Base-by-base conservation (phyloP, 2,113 vertebrate species). In the Trinectes maculatus region DNA sequence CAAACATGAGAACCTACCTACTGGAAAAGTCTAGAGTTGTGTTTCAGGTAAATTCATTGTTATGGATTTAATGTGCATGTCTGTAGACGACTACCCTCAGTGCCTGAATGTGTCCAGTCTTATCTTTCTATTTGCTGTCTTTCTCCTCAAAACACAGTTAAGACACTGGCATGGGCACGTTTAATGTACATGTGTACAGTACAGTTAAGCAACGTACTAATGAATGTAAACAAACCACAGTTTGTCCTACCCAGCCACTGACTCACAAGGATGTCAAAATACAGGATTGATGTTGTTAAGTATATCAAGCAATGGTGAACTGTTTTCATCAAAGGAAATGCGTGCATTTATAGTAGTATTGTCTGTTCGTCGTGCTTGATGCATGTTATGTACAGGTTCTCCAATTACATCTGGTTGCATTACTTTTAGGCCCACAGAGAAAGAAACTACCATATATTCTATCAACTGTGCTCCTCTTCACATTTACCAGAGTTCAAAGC, bases 361-460 rank as follows among this genome's bases (percentile, higher is more conserved):
- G n/a, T n/a, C 3, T 25, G 2, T 7, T 25, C 13, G 13, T 40
- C 6, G 4, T 29, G 5, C 1, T 21, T 28, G 44, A 19, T 73
- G n/a, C n/a, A n/a, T n/a, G 18, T 29, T 13, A 46, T 37, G 15
- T 43, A 39, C 24, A 21, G 0, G 15, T 5, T 54, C 43, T 10
- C 5, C 5, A 25, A 60, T 66, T 9, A 16, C 2, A n/a, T 65
- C 1, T 57, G 7, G 80, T 42, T 67, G 7, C 24, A 25, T 6
- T 22, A 18, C 22, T 91, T 86, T 81, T 87, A 99, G 98, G 94
- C 97, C 71, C 91, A 92, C 60, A 91, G 95, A 55, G 98, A 99
- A 89, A 95, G 98, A 85, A 99, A 99, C 90, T 99, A 99, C 77
- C 98, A 99, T 60, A 95, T 99, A 82, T 99, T 99, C 89, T 99